Evolutionary conservation across 2,113 vertebrate species (phyloP).

Genomic region (Carollia perspicillata): DNA sequence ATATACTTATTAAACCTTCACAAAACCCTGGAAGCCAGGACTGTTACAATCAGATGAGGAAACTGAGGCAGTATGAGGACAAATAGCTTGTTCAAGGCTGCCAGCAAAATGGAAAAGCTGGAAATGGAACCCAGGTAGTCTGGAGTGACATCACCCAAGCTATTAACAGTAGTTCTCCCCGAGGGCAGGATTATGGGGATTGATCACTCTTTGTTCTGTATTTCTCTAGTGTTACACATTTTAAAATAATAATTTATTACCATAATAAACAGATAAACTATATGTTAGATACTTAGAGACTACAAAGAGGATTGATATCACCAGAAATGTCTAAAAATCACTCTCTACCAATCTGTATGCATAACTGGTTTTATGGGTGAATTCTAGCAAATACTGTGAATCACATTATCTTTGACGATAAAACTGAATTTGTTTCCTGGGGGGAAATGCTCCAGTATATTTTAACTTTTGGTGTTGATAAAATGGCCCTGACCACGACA

Average conservation of each 20-base stretch:
- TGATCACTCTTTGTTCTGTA: background rate
- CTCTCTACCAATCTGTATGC: background rate
- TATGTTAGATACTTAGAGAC: background rate
- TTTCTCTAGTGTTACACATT: background rate
- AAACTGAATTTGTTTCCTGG: background rate
- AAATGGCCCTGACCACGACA: background rate
- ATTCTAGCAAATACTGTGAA: background rate
- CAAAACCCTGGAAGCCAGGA: background rate
- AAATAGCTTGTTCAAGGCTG: background rate
- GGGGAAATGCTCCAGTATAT: background rate
- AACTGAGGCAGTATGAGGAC: background rate
- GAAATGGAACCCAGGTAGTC: background rate
- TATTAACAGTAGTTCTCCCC: background rate
- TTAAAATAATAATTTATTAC: background rate
- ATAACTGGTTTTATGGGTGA: background rate
- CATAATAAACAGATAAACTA: background rate
- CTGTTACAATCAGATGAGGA: background rate
- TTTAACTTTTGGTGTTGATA: background rate
- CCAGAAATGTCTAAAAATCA: background rate
- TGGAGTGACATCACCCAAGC: background rate
- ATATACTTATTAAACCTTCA: background rate
- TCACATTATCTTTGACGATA: background rate
- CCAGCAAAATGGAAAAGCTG: background rate
- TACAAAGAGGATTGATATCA: background rate
- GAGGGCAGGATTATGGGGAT: background rate